Evolutionary conservation across 2,888 invertebrate species (phyloP).

Genomic region (Parascotia fuliginaria): DNA sequence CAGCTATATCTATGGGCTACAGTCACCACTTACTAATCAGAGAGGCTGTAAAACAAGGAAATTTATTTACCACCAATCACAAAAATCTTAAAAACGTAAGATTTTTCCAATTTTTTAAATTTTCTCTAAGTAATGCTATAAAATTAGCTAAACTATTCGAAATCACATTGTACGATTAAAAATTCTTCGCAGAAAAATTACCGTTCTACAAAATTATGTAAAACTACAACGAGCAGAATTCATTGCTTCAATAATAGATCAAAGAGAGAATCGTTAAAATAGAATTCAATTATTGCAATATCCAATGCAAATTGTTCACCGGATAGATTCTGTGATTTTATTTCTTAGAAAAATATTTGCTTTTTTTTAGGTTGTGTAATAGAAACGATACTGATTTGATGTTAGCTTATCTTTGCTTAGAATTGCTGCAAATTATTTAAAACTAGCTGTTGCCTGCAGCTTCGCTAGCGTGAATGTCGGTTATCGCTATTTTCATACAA

Average conservation of each 20-base stretch:
- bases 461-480: no score
- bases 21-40: no score
- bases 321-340: constrained; percentile 11
- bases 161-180: background rate
- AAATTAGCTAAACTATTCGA: background rate
- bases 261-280: constrained; percentile 41
- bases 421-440: background rate
- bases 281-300: constrained; percentile 41
- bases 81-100: no score
- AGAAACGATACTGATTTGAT: background rate
- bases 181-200: background rate
- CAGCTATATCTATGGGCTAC: no score
- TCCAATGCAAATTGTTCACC: constrained; percentile 36
- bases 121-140: no score
- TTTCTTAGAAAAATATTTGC: constrained; percentile 11
- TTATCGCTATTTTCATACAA: no score
- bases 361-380: background rate
- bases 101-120: no score
- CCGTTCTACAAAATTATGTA: constrained; percentile 1
- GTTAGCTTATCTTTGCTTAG: background rate
- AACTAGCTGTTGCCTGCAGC: no score
- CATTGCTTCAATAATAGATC: constrained; percentile 39
- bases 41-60: no score
- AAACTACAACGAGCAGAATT: constrained; percentile 28
- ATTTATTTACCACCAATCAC: no score